These are phyloP conservation scores for Chlorodrepanis virens DNA, from an alignment of 2,113 vertebrate species.

Conservation along the genomic window DNA sequence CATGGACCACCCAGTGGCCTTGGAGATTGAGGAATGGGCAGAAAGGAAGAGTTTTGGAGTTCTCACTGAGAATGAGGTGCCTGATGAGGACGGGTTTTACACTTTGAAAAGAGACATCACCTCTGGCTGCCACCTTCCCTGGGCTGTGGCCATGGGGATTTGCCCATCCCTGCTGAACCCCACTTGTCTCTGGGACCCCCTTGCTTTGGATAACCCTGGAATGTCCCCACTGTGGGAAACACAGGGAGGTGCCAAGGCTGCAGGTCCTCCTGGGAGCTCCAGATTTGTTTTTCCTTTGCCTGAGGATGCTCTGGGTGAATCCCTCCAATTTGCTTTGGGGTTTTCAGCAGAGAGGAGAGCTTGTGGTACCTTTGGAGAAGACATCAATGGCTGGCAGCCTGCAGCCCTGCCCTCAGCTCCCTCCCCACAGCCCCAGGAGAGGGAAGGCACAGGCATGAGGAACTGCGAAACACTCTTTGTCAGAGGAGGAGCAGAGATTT, in stretches of 20 bases:
- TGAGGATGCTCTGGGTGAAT: not conserved
- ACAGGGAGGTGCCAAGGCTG: accelerated
- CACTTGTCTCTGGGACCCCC: accelerated
- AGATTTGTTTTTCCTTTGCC: not conserved
- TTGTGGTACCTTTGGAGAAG: not conserved
- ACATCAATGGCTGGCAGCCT: not conserved
- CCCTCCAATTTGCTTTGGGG: not conserved
- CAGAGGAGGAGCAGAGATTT: constrained; percentile 4
- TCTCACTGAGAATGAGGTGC: not conserved
- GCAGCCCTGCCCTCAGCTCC: not conserved
- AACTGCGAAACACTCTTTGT: not conserved
- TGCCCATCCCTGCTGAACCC: not conserved
- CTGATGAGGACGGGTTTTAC: not conserved
- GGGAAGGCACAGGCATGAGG: not conserved
- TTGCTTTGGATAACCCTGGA: not conserved
- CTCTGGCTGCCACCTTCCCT: not conserved
- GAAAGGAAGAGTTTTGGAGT: not conserved
- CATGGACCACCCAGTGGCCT: not conserved
- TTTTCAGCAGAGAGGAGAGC: not conserved
- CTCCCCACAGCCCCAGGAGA: not conserved
- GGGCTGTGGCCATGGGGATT: not conserved
- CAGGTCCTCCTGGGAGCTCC: accelerated
- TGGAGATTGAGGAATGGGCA: accelerated
- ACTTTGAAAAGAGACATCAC: not conserved
- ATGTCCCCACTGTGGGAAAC: not conserved